Conservation (phyloP, 2,888 invertebrate genomes). For the Aquatica leii region DNA sequence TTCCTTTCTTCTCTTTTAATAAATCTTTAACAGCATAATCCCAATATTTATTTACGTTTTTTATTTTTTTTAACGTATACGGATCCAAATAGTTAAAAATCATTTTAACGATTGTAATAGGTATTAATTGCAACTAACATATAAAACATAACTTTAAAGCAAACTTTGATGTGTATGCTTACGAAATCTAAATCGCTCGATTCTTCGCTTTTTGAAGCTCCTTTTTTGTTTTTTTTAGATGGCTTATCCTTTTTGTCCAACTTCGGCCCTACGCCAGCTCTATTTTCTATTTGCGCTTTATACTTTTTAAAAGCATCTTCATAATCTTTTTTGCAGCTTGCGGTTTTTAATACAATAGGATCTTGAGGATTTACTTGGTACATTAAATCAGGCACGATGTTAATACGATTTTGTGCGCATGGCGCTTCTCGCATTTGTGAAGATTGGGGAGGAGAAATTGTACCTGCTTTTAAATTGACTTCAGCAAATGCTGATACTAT, state of each 20-base stretch:
- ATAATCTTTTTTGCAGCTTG: constrained; percentile 32
- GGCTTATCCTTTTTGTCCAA: background rate
- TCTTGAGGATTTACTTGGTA: constrained; percentile 9
- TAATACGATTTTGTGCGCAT: background rate
- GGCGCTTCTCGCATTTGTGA: background rate
- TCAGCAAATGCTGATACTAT: background rate
- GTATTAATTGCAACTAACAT: constrained; percentile 42
- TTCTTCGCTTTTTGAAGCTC: constrained; percentile 16
- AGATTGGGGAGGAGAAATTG: no score
- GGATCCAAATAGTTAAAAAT: constrained; percentile 43
- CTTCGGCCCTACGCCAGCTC: background rate
- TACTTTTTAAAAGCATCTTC: constrained; percentile 34
- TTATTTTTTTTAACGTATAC: constrained; percentile 38
- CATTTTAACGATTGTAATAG: constrained; percentile 45
- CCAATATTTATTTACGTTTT: constrained; percentile 45
- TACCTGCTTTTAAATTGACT: background rate
- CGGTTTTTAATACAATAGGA: constrained; percentile 23
- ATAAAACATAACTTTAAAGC: background rate
- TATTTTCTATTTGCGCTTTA: constrained; percentile 24
- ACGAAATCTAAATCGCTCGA: constrained; percentile 15
- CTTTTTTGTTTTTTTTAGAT: constrained; percentile 12
- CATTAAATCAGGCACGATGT: background rate
- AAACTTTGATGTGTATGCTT: background rate
- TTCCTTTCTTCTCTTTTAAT: constrained; percentile 26
- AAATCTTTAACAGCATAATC: constrained; percentile 39